Evolutionary conservation across 2,797 vertebrate species (phyloP).

Genomic region (Lates japonicus): DNA sequence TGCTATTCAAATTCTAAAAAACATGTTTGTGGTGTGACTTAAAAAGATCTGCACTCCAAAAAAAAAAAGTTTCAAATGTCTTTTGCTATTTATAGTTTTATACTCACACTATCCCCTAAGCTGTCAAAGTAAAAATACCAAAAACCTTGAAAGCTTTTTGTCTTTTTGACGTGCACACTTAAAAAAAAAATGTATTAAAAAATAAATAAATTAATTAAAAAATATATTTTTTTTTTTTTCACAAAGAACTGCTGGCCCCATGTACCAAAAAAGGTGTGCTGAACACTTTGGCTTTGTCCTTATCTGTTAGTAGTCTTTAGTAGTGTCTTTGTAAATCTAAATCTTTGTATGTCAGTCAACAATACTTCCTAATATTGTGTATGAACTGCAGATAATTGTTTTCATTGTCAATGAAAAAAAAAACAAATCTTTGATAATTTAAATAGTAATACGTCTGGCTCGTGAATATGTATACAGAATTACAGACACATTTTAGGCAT

Average conservation of each 20-base stretch:
- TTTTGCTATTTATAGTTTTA: constrained; percentile 51
- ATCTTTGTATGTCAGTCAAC: background rate
- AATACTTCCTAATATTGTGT: background rate
- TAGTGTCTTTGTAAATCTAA: too few relatives aligned
- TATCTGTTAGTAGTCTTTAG: background rate
- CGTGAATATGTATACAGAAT: background rate
- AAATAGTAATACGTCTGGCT: background rate
- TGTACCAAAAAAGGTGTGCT: background rate
- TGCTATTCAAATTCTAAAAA: constrained; percentile 6
- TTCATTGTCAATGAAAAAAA: background rate
- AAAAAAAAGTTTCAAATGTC: background rate
- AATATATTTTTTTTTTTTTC: too few relatives aligned
- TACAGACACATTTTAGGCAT: background rate
- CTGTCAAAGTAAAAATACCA: constrained; percentile 46
- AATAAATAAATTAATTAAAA: too few relatives aligned
- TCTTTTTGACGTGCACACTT: constrained; percentile 19
- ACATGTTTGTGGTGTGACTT: constrained; percentile 3
- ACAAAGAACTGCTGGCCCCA: constrained; percentile 1
- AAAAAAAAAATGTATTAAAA: too few relatives aligned
- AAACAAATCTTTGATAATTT: too few relatives aligned
- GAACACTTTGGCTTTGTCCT: background rate
- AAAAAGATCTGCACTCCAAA: constrained; percentile 14
- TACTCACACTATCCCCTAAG: background rate
- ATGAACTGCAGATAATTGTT: background rate
- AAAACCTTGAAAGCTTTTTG: constrained; percentile 18